phyloP scores from a whole-genome alignment of 1,140 invertebrate genomes.

The Nautilus pompilius region DNA sequence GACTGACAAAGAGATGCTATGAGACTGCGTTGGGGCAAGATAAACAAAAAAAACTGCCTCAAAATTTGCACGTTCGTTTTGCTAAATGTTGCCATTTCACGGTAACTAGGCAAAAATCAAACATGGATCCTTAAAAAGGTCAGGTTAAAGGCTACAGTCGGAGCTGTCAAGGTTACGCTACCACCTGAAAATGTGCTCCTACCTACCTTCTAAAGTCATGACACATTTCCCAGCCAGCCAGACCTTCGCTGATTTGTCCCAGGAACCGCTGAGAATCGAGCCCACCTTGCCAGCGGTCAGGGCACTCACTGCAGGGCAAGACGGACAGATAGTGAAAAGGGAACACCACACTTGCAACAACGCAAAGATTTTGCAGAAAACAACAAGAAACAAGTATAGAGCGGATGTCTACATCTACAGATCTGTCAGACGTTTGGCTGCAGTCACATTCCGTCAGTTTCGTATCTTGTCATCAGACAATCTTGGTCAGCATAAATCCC shows the following conservation, averaged over 20 bases:
- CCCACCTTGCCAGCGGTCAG: conserved; percentile 62
- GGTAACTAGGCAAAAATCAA: too few relatives aligned
- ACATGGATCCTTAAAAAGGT: neutral
- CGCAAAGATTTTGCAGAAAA: neutral
- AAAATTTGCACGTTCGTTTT: too few relatives aligned
- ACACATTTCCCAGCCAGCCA: conserved; percentile 66
- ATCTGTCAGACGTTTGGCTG: neutral
- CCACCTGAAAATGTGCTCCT: too few relatives aligned
- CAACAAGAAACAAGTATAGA: neutral
- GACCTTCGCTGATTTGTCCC: conserved; percentile 82
- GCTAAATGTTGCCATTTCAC: too few relatives aligned
- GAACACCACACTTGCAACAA: too few relatives aligned
- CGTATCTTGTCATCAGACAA: neutral
- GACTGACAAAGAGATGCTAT: too few relatives aligned
- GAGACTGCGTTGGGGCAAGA: too few relatives aligned
- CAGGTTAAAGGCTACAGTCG: neutral
- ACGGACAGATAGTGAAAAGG: conserved; percentile 10
- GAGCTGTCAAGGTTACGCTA: neutral
- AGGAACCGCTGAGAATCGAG: conserved; percentile 77
- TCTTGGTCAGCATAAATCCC: too few relatives aligned
- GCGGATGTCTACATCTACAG: neutral
- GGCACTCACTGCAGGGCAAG: conserved; percentile 63
- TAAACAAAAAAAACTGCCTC: too few relatives aligned
- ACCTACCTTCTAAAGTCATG: conserved; percentile 61
- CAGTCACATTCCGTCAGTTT: neutral